phyloP scores from a whole-genome alignment of 1,140 invertebrate species.

The Luehdorfia chinensis region DNA sequence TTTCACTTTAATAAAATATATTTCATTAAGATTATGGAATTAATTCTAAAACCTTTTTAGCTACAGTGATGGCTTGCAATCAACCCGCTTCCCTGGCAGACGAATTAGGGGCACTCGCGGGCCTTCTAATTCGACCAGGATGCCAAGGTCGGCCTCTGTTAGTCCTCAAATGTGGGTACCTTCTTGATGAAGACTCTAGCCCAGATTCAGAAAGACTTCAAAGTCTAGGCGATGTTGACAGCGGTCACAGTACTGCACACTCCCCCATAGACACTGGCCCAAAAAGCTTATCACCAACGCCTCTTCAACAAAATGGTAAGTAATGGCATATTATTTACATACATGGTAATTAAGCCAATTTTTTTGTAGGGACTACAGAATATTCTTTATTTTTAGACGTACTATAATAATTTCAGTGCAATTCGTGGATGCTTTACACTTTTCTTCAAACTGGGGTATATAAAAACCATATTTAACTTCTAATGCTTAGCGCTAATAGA shows the following conservation, averaged over 20 bases:
- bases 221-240: constrained; percentile 86
- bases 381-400: constrained; percentile 9
- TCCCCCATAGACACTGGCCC: constrained; percentile 88
- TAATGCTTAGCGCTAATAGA: constrained; percentile 10
- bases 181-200: constrained; percentile 88
- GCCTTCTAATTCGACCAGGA: constrained; percentile 53
- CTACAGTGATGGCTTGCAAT: constrained; percentile 71
- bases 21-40: no score
- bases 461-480: constrained; percentile 4
- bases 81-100: constrained; percentile 83
- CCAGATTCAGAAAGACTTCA: constrained; percentile 90
- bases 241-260: constrained; percentile 92
- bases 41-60: no score
- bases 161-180: constrained; percentile 85
- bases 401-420: constrained; percentile 16
- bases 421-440: constrained; percentile 17
- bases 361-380: background rate
- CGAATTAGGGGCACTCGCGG: constrained; percentile 77
- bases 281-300: constrained; percentile 88
- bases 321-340: background rate
- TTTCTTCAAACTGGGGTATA: constrained; percentile 16
- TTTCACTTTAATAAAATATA: no score
- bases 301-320: constrained; percentile 69
- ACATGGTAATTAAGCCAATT: background rate
- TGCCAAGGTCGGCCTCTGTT: constrained; percentile 80